Evolutionary conservation across 1,140 invertebrate species (phyloP), one percentile per base, ranked within the genome.

Genomic region (Sycophila sp.): DNA sequence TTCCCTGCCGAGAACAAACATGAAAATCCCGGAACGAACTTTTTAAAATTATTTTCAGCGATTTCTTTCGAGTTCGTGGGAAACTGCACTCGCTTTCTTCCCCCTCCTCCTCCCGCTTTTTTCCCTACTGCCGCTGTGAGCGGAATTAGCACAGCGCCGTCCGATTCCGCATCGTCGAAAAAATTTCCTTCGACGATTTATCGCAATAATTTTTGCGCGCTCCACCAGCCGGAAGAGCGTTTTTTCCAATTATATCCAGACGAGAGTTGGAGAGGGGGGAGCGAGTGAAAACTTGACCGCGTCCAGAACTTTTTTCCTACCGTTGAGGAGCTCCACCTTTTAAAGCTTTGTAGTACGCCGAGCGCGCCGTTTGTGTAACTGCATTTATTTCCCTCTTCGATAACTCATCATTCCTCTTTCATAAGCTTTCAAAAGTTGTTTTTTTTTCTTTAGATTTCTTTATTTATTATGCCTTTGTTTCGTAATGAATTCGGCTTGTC

Each of bases 41-140:
- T 64, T 64, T 64, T 51, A 49, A 51, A 64, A 64, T 64, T 64
- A 64, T 64, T 53, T 36, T 19, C 62, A 38, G 2, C 45, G 30
- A 64, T 64, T 51, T 42, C 38, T 62, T 45, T 24, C 10, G 42
- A 7, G 17, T 7, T 11, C 5, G 6, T 22, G 2, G 4, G 24
- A 47, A 47, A 3, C 42, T 11, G 11, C 3, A 17, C 40, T 42
- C 40, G 11, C 4, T 13, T 3, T 56, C 28, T n/a, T 32, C n/a
- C 15, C 1, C 7, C 2, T 4, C 17, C 30, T 56, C 17, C 5
- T 10, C 28, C 34, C 53, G 53, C 8, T 56, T 38, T 24, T 42
- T 42, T 13, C 36, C 17, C 24, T 42, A n/a, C 15, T 19, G 10
- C 22, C 6, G 0, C 24, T 7, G 10, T 42, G 6, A 11, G 26